These are phyloP conservation scores for Bombus superbus DNA, from an alignment of 1,140 invertebrate species.

Conservation along the genomic window DNA sequence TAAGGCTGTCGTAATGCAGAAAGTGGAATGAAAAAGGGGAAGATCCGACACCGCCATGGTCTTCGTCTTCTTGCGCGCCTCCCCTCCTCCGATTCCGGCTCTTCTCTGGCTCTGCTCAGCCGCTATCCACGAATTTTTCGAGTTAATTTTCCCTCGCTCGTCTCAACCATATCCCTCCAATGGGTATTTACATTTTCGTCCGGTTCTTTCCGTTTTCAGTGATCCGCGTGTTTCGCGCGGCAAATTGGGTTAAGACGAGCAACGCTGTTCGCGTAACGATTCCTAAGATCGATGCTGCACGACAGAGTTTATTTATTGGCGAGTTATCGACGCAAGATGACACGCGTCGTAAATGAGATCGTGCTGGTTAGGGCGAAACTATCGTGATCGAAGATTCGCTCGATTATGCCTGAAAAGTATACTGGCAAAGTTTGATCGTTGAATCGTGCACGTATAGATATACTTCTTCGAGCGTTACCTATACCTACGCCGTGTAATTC, in stretches of 20 bases:
- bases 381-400: no score
- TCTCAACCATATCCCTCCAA: constrained; percentile 52
- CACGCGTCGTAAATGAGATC: no score
- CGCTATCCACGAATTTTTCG: constrained; percentile 62
- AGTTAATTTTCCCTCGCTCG: constrained; percentile 66
- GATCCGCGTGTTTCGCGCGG: background rate
- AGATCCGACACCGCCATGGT: constrained; percentile 17
- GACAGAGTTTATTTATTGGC: no score
- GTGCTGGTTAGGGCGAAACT: no score
- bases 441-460: no score
- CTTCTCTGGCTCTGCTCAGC: constrained; percentile 40
- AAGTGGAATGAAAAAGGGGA: constrained; percentile 23
- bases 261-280: no score
- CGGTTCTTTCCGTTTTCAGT: constrained; percentile 18
- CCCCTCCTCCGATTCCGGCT: background rate
- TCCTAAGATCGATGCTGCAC: no score
- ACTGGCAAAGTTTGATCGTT: no score
- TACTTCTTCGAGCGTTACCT: no score
- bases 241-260: background rate
- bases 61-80: background rate
- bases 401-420: no score
- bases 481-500: no score
- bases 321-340: no score
- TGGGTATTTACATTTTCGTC: constrained; percentile 66
- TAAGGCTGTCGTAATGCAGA: constrained; percentile 71